phyloP scores from a whole-genome alignment of 2,888 invertebrate species.

The Drosophila multiciliata region DNA sequence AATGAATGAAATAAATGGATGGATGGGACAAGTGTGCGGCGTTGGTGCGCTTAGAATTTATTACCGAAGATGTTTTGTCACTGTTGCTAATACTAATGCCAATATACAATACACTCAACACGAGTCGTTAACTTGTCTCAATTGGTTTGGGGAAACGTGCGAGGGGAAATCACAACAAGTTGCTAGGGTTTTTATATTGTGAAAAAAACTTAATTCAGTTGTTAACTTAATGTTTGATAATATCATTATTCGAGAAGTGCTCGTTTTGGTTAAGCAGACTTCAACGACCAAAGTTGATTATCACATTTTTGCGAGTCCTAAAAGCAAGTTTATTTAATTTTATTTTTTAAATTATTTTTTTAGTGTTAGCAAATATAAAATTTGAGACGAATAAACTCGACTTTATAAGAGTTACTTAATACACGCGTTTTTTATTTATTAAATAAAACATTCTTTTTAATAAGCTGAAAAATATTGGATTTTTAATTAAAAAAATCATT shows the following conservation, averaged over 20 bases:
- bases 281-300: not conserved
- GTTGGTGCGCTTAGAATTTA: conserved; percentile 60
- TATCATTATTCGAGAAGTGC: not conserved
- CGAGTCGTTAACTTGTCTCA: conserved; percentile 25
- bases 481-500: no score
- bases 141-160: conserved; percentile 1
- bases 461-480: no score
- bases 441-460: no score
- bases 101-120: not conserved
- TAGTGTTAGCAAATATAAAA: no score
- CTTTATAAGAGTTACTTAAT: no score
- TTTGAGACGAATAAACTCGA: no score
- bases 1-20: conserved; percentile 23
- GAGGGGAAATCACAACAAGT: not conserved
- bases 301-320: no score
- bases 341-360: no score
- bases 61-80: conserved; percentile 52
- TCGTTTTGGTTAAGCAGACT: not conserved
- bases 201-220: not conserved
- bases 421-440: no score
- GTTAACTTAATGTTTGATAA: not conserved
- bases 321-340: no score
- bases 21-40: conserved; percentile 47
- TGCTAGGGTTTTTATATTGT: not conserved
- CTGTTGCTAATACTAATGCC: conserved; percentile 14